A percentile compares a stretch with the other conserved stretches of the same genome.
These are phyloP conservation scores for Oligia strigilis DNA, from an alignment of 2,888 invertebrate genomes.

Conservation along the genomic window DNA sequence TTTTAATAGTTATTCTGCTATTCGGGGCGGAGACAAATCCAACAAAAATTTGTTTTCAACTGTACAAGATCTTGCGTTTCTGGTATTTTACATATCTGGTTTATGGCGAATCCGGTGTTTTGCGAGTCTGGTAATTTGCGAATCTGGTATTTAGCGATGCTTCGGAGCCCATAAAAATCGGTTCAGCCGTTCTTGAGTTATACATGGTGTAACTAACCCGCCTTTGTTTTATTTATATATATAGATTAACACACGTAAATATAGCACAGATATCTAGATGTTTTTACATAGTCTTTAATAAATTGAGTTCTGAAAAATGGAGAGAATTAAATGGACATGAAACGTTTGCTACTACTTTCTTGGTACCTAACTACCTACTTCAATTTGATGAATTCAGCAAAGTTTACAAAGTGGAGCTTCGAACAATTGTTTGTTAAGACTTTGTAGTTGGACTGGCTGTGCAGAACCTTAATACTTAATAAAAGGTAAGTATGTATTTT, in stretches of 20 bases:
- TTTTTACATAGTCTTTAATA: neutral
- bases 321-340: constrained; percentile 23
- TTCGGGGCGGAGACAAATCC: too few species aligned
- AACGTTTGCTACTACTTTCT: constrained; percentile 16
- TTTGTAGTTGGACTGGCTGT: constrained; percentile 2
- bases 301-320: constrained; percentile 27
- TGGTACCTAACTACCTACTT: neutral
- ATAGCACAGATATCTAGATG: neutral
- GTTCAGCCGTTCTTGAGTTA: too few species aligned
- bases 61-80: too few species aligned
- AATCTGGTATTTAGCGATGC: too few species aligned
- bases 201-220: too few species aligned
- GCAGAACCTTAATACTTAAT: neutral
- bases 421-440: constrained; percentile 18
- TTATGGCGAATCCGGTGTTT: too few species aligned
- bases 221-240: too few species aligned
- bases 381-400: constrained; percentile 28
- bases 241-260: neutral
- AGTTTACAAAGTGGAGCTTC: constrained; percentile 14
- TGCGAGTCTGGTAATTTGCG: too few species aligned
- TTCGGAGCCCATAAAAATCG: too few species aligned
- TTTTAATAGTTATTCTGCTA: too few species aligned
- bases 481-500: neutral
- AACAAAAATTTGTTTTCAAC: too few species aligned
- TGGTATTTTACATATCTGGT: too few species aligned